phyloP scores from a whole-genome alignment of 2,797 vertebrate species.

The Melanotaenia parkinsoni region DNA sequence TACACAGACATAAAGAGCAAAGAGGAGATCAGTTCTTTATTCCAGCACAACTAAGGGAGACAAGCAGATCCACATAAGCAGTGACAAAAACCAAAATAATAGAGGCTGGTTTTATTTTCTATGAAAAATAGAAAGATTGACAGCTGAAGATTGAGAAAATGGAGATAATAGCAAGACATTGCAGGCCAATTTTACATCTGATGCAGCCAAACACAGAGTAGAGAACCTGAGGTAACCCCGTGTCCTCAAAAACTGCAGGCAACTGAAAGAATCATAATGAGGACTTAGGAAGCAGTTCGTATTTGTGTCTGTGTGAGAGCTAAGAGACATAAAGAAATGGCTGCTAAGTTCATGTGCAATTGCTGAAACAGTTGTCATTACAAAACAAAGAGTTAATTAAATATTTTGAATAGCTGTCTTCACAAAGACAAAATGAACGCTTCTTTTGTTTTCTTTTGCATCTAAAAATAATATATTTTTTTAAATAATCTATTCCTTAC shows the following conservation, averaged over 20 bases:
- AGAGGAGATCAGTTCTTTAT: slow-evolving; percentile 18
- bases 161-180: slow-evolving; percentile 29
- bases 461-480: background rate
- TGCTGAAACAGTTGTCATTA: slow-evolving; percentile 7
- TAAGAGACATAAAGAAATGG: slow-evolving; percentile 22
- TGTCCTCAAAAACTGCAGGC: slow-evolving; percentile 26
- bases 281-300: slow-evolving; percentile 11
- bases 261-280: slow-evolving; percentile 18
- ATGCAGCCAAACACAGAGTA: slow-evolving; percentile 31
- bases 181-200: slow-evolving; percentile 27
- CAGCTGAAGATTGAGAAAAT: background rate
- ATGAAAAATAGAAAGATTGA: slow-evolving; percentile 11
- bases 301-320: slow-evolving; percentile 8
- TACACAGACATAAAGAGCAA: slow-evolving; percentile 24
- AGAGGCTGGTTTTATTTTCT: background rate
- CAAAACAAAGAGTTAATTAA: slow-evolving; percentile 9
- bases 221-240: slow-evolving; percentile 29
- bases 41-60: background rate
- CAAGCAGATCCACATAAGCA: background rate
- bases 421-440: background rate
- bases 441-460: background rate
- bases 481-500: too few species aligned
- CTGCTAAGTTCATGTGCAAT: slow-evolving; percentile 13
- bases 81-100: slow-evolving; percentile 1
- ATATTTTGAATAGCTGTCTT: background rate